Conservation (phyloP, 2,888 invertebrate genomes). For the Cephus pygmeus region DNA sequence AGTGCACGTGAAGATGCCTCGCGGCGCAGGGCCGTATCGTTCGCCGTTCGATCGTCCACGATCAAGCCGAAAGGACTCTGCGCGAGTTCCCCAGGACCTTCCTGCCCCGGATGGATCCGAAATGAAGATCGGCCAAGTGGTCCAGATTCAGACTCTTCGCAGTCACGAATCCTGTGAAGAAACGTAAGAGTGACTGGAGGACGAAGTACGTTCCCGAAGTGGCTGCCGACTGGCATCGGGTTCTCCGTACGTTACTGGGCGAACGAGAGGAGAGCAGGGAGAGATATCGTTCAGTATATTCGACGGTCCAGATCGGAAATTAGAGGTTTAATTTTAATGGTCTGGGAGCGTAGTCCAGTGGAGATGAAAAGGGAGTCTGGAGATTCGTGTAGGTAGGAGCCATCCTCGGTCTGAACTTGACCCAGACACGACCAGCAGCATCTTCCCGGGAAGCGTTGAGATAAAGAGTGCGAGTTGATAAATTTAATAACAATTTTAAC, state of each 20-base stretch:
- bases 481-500: not conserved
- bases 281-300: not conserved
- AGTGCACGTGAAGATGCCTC: constrained; percentile 7
- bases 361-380: not conserved
- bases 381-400: not conserved
- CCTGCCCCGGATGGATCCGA: not conserved
- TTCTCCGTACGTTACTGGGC: not conserved
- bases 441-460: not conserved
- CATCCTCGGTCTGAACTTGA: not conserved
- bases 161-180: not conserved
- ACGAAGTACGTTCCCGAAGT: not conserved
- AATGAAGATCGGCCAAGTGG: not conserved
- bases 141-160: not conserved
- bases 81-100: not conserved
- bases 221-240: not conserved
- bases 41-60: not conserved
- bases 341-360: constrained; percentile 17
- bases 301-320: constrained; percentile 22
- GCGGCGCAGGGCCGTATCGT: constrained; percentile 4
- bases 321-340: constrained; percentile 31
- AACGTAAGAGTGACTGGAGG: not conserved
- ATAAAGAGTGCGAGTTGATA: not conserved
- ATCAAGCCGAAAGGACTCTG: not conserved
- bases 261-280: not conserved
- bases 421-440: not conserved